Evolutionary conservation across 92 coral and sea anemone species (phyloP).

Genomic region (Nematostella vectensis): DNA sequence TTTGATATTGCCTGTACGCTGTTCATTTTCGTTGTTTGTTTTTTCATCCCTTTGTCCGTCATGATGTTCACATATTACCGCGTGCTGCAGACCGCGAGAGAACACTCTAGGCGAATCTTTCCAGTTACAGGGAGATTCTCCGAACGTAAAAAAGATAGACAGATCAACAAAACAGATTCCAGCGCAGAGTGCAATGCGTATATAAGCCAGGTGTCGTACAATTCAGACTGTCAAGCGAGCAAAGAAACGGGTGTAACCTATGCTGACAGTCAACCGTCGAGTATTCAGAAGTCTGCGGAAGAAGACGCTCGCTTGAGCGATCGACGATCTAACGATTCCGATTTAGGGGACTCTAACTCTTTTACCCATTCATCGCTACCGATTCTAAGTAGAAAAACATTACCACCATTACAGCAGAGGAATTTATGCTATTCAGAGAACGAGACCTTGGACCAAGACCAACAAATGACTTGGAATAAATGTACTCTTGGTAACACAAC

Average conservation of each 20-base stretch:
- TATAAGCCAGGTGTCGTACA: constrained; percentile 1
- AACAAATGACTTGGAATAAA: too few species aligned
- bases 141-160: background rate
- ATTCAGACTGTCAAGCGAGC: constrained; percentile 7
- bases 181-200: background rate
- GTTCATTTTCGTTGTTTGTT: constrained; percentile 63
- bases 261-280: constrained; percentile 1
- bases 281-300: constrained; percentile 3
- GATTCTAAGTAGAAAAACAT: too few species aligned
- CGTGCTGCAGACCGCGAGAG: constrained; percentile 53
- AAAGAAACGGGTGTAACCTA: constrained; percentile 13
- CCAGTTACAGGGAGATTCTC: constrained; percentile 58
- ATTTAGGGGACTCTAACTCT: background rate
- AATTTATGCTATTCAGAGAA: too few species aligned
- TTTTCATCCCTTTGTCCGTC: constrained; percentile 59
- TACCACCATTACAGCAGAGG: too few species aligned
- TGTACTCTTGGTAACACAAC: too few species aligned
- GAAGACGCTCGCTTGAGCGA: background rate
- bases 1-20: constrained; percentile 47
- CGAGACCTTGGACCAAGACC: too few species aligned
- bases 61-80: constrained; percentile 53
- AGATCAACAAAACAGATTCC: background rate
- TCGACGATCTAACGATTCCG: background rate
- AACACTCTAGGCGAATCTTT: constrained; percentile 48
- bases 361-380: background rate